phyloP scores from a whole-genome alignment of 2,113 vertebrate genomes.

The Tretioscincus oriximinensis region DNA sequence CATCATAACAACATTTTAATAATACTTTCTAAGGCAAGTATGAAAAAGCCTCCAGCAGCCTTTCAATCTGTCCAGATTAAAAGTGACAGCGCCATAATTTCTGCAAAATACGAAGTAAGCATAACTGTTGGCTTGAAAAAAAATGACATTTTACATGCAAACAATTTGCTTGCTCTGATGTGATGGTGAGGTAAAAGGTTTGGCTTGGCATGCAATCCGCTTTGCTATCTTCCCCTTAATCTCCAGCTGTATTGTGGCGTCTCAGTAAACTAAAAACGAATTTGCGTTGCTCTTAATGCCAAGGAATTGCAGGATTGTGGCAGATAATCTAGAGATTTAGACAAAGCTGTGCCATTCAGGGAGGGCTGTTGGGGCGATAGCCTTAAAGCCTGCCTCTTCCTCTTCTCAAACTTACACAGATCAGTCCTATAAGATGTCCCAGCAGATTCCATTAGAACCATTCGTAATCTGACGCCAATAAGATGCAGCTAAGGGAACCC shows the following conservation, averaged over 20 bases:
- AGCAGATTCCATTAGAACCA: not conserved
- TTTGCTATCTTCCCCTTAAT: slow-evolving; percentile 8
- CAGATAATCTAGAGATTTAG: slow-evolving; percentile 20
- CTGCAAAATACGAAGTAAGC: not conserved
- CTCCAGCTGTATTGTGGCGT: slow-evolving; percentile 4
- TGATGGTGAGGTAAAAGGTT: not conserved
- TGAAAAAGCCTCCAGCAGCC: too few species aligned
- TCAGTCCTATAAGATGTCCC: not conserved
- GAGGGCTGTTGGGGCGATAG: not conserved
- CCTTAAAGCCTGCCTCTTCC: not conserved
- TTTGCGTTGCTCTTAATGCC: slow-evolving; percentile 25
- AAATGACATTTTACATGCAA: not conserved
- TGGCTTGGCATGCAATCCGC: not conserved
- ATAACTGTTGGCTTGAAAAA: not conserved
- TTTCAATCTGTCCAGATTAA: not conserved
- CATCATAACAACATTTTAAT: too few species aligned
- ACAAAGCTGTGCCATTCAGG: not conserved
- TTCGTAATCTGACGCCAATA: not conserved
- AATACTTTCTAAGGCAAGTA: too few species aligned
- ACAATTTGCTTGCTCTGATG: not conserved
- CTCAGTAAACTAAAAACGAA: slow-evolving; percentile 17
- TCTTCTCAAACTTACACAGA: not conserved
- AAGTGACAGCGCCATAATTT: not conserved
- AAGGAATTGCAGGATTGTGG: slow-evolving; percentile 15
- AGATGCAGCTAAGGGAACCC: not conserved